Conservation (phyloP, 2,888 invertebrate species). For the Halictus quadricinctus region DNA sequence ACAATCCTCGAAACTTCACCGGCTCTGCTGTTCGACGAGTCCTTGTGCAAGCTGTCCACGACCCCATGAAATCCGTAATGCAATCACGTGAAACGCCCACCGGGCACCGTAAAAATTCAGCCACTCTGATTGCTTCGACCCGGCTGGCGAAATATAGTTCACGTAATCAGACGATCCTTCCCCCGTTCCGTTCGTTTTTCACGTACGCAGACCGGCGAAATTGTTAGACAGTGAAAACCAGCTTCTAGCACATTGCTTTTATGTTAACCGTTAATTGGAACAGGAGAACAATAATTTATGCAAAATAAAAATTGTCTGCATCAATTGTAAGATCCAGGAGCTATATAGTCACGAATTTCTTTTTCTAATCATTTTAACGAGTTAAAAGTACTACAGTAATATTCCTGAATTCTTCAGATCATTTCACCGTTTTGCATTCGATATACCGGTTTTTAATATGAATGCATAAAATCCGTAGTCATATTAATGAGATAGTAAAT, state of each 20-base stretch:
- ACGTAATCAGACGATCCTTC: neutral
- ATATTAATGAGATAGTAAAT: neutral
- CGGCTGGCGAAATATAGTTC: neutral
- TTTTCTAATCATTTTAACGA: too few species aligned
- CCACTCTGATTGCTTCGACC: constrained; percentile 1
- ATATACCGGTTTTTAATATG: too few species aligned
- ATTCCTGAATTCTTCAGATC: neutral
- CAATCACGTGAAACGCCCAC: constrained; percentile 24
- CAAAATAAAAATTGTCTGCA: neutral
- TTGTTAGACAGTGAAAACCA: neutral
- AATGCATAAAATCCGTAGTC: neutral
- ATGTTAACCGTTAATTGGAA: neutral
- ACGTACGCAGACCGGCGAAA: neutral
- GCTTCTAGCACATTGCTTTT: neutral
- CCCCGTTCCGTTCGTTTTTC: neutral
- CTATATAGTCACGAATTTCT: neutral
- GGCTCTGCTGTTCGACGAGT: constrained; percentile 19
- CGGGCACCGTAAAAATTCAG: constrained; percentile 12
- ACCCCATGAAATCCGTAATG: constrained; percentile 21
- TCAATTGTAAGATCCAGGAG: neutral
- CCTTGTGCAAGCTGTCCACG: constrained; percentile 6
- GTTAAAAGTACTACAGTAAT: too few species aligned
- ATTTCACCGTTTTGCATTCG: too few species aligned
- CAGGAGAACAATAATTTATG: neutral
- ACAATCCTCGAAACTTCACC: constrained; percentile 36